A percentile compares a stretch with the other conserved stretches of the same genome.
phyloP scores from a whole-genome alignment of 1,140 invertebrate genomes.

The Sycophila sp. region DNA sequence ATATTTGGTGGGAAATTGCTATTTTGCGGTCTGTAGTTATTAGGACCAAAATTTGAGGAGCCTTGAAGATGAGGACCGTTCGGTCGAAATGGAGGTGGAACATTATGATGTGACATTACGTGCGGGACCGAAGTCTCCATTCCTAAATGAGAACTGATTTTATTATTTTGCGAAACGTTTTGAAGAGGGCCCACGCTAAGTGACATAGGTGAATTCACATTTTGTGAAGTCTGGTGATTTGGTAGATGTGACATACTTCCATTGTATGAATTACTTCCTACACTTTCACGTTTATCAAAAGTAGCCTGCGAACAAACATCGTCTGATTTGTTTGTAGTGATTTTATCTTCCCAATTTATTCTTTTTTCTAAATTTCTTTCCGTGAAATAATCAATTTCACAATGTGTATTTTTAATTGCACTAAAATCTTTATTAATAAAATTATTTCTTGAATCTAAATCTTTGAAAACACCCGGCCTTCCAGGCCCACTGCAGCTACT shows the following conservation, averaged over 20 bases:
- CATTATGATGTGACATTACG: slow-evolving; percentile 50
- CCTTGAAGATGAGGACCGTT: slow-evolving; percentile 37
- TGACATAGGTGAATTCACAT: slow-evolving; percentile 55
- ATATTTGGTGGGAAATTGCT: slow-evolving; percentile 55
- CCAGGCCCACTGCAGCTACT: slow-evolving; percentile 44
- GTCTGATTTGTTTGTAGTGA: slow-evolving; percentile 33
- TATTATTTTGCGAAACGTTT: slow-evolving; percentile 6
- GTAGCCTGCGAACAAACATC: slow-evolving; percentile 40
- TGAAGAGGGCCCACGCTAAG: slow-evolving; percentile 47
- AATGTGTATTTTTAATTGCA: slow-evolving; percentile 41
- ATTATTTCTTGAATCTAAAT: slow-evolving; percentile 46
- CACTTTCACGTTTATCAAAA: slow-evolving; percentile 53
- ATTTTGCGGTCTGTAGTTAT: slow-evolving; percentile 51
- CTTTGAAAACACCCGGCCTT: slow-evolving; percentile 41
- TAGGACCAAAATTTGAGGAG: slow-evolving; percentile 52
- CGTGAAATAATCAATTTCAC: slow-evolving; percentile 46
- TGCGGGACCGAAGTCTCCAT: slow-evolving; percentile 48
- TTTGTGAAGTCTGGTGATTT: slow-evolving; percentile 60
- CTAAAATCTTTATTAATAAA: slow-evolving; percentile 52
- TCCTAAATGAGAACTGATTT: slow-evolving; percentile 37
- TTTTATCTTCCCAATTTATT: slow-evolving; percentile 54
- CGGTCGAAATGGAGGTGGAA: slow-evolving; percentile 7
- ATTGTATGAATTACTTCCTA: slow-evolving; percentile 41
- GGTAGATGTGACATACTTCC: slow-evolving; percentile 40
- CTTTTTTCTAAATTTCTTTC: slow-evolving; percentile 50